These are phyloP conservation scores for Trissolcus japonicus DNA, from an alignment of 2,888 invertebrate species.

Conservation along the genomic window DNA sequence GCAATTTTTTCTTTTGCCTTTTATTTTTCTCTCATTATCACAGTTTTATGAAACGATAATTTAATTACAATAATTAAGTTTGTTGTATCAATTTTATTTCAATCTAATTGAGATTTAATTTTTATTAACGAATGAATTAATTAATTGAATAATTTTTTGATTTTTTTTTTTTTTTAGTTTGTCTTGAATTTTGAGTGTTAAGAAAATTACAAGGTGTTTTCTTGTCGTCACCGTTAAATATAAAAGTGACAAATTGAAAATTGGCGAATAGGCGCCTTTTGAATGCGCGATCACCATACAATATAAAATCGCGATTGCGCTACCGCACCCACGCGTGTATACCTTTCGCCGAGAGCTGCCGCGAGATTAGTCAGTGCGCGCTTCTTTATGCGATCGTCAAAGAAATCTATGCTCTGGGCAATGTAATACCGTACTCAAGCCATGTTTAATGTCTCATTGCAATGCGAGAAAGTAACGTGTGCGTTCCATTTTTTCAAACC, in stretches of 20 bases:
- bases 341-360: slow-evolving; percentile 34
- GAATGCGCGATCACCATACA: slow-evolving; percentile 11
- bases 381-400: slow-evolving; percentile 34
- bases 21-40: too few species aligned
- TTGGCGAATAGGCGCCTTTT: slow-evolving; percentile 1
- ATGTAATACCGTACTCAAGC: slow-evolving; percentile 16
- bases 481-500: slow-evolving; percentile 26
- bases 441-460: slow-evolving; percentile 23
- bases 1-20: too few species aligned
- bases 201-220: neutral
- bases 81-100: too few species aligned
- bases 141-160: too few species aligned
- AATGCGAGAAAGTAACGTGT: slow-evolving; percentile 37
- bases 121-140: too few species aligned
- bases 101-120: too few species aligned
- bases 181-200: neutral
- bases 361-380: slow-evolving; percentile 20
- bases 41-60: too few species aligned
- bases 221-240: neutral
- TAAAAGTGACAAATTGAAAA: neutral
- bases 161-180: too few species aligned
- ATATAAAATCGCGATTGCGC: slow-evolving; percentile 27
- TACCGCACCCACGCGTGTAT: slow-evolving; percentile 27
- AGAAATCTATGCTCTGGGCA: slow-evolving; percentile 26
- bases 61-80: too few species aligned